Conservation (phyloP, 2,888 invertebrate genomes). For the Coremacera marginata region DNA sequence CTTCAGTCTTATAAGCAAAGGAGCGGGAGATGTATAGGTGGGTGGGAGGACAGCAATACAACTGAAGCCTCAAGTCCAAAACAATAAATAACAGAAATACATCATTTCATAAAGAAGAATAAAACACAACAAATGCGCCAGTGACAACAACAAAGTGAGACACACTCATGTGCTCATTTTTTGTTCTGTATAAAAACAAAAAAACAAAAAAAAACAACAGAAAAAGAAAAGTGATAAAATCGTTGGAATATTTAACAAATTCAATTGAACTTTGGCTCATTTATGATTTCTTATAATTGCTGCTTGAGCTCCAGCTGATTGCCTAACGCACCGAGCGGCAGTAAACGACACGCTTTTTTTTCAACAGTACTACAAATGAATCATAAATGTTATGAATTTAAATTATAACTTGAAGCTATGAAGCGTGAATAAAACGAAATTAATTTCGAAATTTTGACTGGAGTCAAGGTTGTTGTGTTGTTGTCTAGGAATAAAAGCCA, state of each 20-base stretch:
- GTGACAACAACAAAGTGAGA: slow-evolving; percentile 27
- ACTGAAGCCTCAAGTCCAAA: slow-evolving; percentile 19
- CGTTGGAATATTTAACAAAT: slow-evolving; percentile 43
- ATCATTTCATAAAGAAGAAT: not conserved
- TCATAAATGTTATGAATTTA: slow-evolving; percentile 12
- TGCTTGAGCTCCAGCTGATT: not conserved
- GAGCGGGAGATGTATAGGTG: not conserved
- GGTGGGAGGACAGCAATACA: not conserved
- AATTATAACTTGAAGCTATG: not conserved
- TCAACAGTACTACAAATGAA: slow-evolving; percentile 16
- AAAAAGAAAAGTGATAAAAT: slow-evolving; percentile 30
- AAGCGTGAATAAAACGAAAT: not conserved
- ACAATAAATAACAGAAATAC: slow-evolving; percentile 20
- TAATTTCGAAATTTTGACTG: not conserved
- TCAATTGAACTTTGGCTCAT: slow-evolving; percentile 46
- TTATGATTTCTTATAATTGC: slow-evolving; percentile 37
- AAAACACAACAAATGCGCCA: not conserved
- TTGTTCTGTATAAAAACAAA: not conserved
- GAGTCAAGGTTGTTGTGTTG: slow-evolving; percentile 33
- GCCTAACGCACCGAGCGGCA: not conserved
- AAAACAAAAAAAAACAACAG: not conserved
- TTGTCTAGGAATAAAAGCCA: not conserved
- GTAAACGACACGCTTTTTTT: not conserved
- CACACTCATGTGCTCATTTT: slow-evolving; percentile 36
- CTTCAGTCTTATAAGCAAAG: no score